phyloP scores from a whole-genome alignment of 2,888 invertebrate species.

The Steromphala cineraria region DNA sequence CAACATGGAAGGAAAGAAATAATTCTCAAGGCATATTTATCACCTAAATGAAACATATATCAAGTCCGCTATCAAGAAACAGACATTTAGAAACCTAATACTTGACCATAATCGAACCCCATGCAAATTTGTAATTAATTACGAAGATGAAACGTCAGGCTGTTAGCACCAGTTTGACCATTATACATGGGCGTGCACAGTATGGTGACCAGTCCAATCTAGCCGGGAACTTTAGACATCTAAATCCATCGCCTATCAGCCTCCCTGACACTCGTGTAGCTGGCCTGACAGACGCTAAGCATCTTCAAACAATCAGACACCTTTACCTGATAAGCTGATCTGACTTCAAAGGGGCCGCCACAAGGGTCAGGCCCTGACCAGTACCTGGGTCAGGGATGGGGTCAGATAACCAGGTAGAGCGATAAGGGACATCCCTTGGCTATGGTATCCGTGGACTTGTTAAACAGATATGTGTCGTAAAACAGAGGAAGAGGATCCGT shows the following conservation, averaged over 20 bases:
- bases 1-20: no score
- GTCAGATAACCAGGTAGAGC: not conserved
- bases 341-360: not conserved
- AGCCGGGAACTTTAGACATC: not conserved
- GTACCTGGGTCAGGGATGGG: not conserved
- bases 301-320: not conserved
- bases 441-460: no score
- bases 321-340: conserved; percentile 1
- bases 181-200: not conserved
- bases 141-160: not conserved
- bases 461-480: no score
- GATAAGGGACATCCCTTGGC: no score
- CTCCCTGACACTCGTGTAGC: not conserved
- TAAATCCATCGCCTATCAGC: not conserved
- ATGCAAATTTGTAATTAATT: not conserved
- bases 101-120: not conserved
- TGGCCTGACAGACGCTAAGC: not conserved
- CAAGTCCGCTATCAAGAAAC: not conserved
- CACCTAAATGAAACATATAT: no score
- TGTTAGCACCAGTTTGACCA: not conserved
- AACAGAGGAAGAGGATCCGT: no score
- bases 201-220: not conserved
- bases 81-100: not conserved
- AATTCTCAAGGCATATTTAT: no score
- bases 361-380: not conserved